phyloP scores from a whole-genome alignment of 2,113 vertebrate species.

The Polypterus senegalus region DNA sequence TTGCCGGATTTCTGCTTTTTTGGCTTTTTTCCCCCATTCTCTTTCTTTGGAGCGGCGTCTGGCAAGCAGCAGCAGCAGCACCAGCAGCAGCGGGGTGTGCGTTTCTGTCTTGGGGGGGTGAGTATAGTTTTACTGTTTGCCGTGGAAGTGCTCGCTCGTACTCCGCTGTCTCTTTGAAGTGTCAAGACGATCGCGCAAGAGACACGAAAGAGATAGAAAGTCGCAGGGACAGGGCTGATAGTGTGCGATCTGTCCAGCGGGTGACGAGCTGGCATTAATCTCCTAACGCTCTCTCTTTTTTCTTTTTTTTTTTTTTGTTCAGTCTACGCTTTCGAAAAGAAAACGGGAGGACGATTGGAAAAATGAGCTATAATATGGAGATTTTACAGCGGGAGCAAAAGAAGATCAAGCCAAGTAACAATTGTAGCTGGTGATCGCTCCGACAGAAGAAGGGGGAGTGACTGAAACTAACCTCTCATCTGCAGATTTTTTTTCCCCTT shows the following conservation, averaged over 20 bases:
- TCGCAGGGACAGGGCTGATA: conserved; percentile 58
- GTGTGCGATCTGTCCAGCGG: conserved; percentile 73
- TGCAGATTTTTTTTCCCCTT: conserved; percentile 28
- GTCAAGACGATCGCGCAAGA: conserved; percentile 46
- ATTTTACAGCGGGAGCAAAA: conserved; percentile 22
- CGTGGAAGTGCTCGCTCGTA: conserved; percentile 39
- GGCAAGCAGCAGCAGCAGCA: no score
- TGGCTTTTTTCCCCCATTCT: conserved; percentile 42
- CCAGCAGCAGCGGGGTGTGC: no score
- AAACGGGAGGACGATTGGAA: conserved; percentile 23
- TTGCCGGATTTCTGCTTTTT: conserved; percentile 51
- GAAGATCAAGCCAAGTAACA: conserved; percentile 35
- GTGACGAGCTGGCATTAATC: conserved; percentile 85
- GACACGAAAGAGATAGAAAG: conserved; percentile 49
- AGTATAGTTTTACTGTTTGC: no score
- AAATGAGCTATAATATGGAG: conserved; percentile 34
- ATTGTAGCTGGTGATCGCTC: conserved; percentile 28
- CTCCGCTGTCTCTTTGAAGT: conserved; percentile 53
- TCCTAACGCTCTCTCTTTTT: conserved; percentile 65
- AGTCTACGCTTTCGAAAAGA: conserved; percentile 47
- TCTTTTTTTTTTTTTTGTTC: conserved; percentile 46
- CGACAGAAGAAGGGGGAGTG: conserved; percentile 45
- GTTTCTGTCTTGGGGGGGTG: no score
- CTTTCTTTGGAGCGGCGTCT: conserved; percentile 19
- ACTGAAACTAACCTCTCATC: conserved; percentile 54